Conservation (phyloP, 2,797 vertebrate genomes). For the Protonibea diacanthus region DNA sequence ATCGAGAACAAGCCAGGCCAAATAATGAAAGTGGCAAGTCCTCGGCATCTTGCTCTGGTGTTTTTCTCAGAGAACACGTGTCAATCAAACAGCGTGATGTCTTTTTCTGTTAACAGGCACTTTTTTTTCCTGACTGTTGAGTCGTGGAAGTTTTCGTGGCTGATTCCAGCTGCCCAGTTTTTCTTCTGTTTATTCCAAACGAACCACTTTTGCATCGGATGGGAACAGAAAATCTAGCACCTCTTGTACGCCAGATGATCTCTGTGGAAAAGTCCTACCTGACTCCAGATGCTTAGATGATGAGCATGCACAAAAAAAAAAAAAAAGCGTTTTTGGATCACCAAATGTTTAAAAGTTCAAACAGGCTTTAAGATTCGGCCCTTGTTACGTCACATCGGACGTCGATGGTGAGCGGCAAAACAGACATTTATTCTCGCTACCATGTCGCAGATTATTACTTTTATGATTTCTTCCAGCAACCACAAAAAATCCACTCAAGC, state of each 20-base stretch:
- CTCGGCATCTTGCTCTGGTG: slow-evolving; percentile 34
- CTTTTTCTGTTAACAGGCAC: slow-evolving; percentile 38
- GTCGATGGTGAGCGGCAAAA: slow-evolving; percentile 32
- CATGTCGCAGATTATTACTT: slow-evolving; percentile 40
- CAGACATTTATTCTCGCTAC: slow-evolving; percentile 35
- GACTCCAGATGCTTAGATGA: slow-evolving; percentile 25
- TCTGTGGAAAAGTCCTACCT: slow-evolving; percentile 19
- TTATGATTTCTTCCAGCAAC: slow-evolving; percentile 40
- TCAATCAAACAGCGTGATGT: slow-evolving; percentile 59
- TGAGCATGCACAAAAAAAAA: neutral
- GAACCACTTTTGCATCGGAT: slow-evolving; percentile 9
- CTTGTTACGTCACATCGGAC: slow-evolving; percentile 34
- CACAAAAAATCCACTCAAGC: slow-evolving; percentile 12
- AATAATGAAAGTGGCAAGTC: slow-evolving; percentile 53
- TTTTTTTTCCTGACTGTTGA: slow-evolving; percentile 19
- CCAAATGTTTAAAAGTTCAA: slow-evolving; percentile 7
- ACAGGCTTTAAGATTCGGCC: slow-evolving; percentile 22
- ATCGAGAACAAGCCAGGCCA: slow-evolving; percentile 50
- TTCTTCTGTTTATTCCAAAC: slow-evolving; percentile 36
- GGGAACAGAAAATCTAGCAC: slow-evolving; percentile 25
- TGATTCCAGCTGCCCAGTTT: slow-evolving; percentile 5
- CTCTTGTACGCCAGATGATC: neutral
- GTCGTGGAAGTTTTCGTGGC: neutral
- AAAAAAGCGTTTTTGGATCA: neutral
- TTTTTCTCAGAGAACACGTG: slow-evolving; percentile 43